Percentiles rank a stretch among this genome's conserved stretches.
phyloP scores from a whole-genome alignment of 2,113 vertebrate genomes.

The Formicarius rufipectus region DNA sequence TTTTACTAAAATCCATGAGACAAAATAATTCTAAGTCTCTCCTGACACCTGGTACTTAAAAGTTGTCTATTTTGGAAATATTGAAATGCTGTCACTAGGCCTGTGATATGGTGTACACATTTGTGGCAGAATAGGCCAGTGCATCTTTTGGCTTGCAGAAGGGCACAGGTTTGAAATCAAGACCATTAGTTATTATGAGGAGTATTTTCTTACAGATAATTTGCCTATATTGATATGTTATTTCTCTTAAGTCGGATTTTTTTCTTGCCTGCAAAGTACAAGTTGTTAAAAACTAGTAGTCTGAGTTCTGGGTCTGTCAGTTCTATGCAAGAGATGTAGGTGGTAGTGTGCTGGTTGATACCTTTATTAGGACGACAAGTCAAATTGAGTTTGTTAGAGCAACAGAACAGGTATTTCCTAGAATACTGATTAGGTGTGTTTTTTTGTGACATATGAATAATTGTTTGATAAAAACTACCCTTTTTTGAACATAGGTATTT shows the following conservation, averaged over 20 bases:
- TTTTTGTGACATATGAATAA: not conserved
- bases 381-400: not conserved
- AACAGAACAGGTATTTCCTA: not conserved
- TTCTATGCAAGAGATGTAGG: not conserved
- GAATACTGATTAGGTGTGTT: not conserved
- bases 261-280: not conserved
- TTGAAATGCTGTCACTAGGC: not conserved
- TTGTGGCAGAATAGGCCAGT: not conserved
- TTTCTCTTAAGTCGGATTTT: not conserved
- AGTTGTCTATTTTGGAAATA: not conserved
- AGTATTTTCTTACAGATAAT: not conserved
- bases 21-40: not conserved
- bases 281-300: not conserved
- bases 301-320: not conserved
- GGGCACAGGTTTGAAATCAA: not conserved
- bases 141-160: not conserved
- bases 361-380: not conserved
- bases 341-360: not conserved
- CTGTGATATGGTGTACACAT: fast-evolving
- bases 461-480: not conserved
- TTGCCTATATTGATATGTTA: not conserved
- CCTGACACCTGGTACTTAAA: not conserved
- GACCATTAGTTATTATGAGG: not conserved
- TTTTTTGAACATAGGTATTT: not conserved
- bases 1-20: not conserved